phyloP scores from a whole-genome alignment of 2,797 vertebrate genomes.

The Tarsius wallacei region DNA sequence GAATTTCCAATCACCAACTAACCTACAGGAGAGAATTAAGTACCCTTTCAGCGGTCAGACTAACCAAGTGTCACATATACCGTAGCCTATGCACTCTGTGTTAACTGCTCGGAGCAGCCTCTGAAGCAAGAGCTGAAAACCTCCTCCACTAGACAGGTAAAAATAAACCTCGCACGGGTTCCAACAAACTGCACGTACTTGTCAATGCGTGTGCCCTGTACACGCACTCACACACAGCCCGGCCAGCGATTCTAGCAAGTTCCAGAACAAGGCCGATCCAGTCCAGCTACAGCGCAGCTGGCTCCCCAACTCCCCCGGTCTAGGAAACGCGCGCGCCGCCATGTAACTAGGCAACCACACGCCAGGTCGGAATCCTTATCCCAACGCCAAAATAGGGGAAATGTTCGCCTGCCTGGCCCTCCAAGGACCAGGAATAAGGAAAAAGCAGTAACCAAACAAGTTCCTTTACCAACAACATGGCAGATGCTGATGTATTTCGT shows the following conservation, averaged over 20 bases:
- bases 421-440: background rate
- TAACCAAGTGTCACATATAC: background rate
- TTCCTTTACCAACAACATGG: background rate
- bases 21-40: background rate
- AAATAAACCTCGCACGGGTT: background rate
- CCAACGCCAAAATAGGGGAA: background rate
- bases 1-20: constrained; percentile 4
- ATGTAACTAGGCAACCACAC: constrained; percentile 29
- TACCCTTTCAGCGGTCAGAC: background rate
- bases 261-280: background rate
- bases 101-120: background rate
- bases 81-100: background rate
- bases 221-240: background rate
- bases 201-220: background rate
- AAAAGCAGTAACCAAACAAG: background rate
- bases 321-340: background rate
- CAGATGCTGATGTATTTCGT: background rate
- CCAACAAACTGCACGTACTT: background rate
- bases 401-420: background rate
- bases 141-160: background rate
- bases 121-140: background rate
- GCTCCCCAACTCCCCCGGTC: background rate
- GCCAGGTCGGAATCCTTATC: background rate
- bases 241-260: background rate
- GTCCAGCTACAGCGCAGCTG: background rate